These are phyloP conservation scores for Dinoponera quadriceps DNA, from an alignment of 1,140 invertebrate genomes.

Conservation along the genomic window DNA sequence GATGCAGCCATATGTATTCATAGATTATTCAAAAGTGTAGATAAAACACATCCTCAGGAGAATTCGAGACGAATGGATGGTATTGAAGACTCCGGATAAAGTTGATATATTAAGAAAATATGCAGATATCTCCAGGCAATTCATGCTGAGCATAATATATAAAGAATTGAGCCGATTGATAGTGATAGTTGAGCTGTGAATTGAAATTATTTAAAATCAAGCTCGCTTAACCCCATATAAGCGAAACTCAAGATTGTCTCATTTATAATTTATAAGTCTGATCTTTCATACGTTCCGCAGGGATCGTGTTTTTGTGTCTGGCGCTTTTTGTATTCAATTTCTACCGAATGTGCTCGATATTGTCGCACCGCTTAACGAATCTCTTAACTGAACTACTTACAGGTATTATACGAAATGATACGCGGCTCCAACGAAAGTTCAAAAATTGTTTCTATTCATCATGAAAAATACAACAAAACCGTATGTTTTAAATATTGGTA, in stretches of 20 bases:
- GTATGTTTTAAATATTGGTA: background rate
- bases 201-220: too few relatives aligned
- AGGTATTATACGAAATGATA: slow-evolving; percentile 27
- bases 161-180: slow-evolving; percentile 5
- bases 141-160: background rate
- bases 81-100: slow-evolving; percentile 14
- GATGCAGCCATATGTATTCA: slow-evolving; percentile 6
- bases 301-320: background rate
- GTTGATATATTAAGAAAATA: slow-evolving; percentile 46
- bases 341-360: slow-evolving; percentile 13
- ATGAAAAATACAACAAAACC: slow-evolving; percentile 9
- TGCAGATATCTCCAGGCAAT: background rate
- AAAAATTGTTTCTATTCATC: slow-evolving; percentile 22
- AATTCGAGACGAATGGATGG: background rate
- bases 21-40: slow-evolving; percentile 35
- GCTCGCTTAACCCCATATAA: too few relatives aligned
- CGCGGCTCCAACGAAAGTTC: background rate
- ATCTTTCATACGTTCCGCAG: background rate
- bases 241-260: too few relatives aligned
- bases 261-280: background rate
- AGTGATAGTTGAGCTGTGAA: too few relatives aligned
- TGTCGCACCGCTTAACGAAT: slow-evolving; percentile 13
- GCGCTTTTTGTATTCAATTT: slow-evolving; percentile 12
- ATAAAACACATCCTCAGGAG: background rate
- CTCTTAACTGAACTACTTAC: too few relatives aligned